Evolutionary conservation across 2,113 vertebrate genomes (phyloP).

Genomic region (Chamaea fasciata): DNA sequence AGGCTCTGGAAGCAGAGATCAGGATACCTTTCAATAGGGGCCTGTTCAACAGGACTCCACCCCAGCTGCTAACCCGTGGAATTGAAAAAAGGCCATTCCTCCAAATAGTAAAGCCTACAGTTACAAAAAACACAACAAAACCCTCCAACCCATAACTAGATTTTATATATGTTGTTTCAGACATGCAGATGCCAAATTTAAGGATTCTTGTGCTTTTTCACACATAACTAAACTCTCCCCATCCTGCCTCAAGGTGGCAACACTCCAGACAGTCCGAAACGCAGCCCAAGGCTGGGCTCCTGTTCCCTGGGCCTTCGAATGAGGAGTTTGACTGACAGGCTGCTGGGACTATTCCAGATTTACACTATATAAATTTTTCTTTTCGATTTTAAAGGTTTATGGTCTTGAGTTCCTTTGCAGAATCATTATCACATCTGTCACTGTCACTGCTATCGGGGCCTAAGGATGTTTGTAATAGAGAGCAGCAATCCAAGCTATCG

Average conservation of each 20-base stretch:
- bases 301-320: not conserved
- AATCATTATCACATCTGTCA: constrained; percentile 26
- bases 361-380: not conserved
- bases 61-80: not conserved
- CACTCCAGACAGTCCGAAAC: not conserved
- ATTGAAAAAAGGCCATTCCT: not conserved
- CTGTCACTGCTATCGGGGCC: not conserved
- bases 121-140: not conserved
- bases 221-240: not conserved
- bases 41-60: not conserved
- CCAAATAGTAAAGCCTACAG: not conserved
- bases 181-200: not conserved
- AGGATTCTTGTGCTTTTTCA: not conserved
- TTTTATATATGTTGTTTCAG: not conserved
- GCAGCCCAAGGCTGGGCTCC: not conserved
- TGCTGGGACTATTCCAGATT: not conserved
- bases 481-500: not conserved
- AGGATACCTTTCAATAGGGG: not conserved
- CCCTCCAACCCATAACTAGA: not conserved
- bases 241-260: constrained; percentile 35
- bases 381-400: constrained; percentile 15
- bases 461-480: constrained; percentile 19
- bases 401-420: not conserved
- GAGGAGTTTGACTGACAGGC: not conserved
- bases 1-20: not conserved